A percentile compares a stretch with the other conserved stretches of the same genome.
These are phyloP conservation scores for Microtus montanus DNA, from an alignment of 2,113 vertebrate genomes.

Conservation along the genomic window DNA sequence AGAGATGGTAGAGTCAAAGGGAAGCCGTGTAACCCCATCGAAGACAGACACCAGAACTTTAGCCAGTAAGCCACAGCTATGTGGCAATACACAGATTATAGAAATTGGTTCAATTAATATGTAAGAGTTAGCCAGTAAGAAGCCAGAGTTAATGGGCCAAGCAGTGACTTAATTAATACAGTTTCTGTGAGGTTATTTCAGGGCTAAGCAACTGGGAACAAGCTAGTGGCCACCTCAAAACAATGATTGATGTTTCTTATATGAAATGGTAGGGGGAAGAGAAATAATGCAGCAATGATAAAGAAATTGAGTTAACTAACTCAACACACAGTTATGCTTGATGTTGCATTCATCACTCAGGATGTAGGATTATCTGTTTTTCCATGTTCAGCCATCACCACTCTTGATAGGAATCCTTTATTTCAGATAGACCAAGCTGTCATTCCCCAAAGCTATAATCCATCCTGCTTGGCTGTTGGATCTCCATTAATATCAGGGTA, in stretches of 20 bases:
- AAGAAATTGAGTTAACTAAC: neutral
- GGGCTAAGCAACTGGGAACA: no score
- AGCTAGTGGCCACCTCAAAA: no score
- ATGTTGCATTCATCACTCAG: neutral
- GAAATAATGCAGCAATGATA: neutral
- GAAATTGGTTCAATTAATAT: no score
- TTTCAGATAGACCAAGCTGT: neutral
- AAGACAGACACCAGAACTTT: no score
- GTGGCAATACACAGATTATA: no score
- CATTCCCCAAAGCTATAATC: neutral
- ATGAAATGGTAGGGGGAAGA: neutral
- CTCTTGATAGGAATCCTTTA: neutral
- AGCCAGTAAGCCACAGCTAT: no score
- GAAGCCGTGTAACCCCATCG: no score
- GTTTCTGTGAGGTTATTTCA: no score
- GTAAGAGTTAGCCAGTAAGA: no score
- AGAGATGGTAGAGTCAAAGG: no score
- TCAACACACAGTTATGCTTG: neutral
- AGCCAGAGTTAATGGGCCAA: no score
- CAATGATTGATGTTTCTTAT: neutral
- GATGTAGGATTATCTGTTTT: neutral
- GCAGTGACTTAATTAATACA: no score
- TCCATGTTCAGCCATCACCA: neutral
- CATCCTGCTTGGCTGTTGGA: neutral
- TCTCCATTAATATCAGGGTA: neutral